Evolutionary conservation across 2,113 vertebrate genomes (phyloP).

Genomic region (Raja brachyura): DNA sequence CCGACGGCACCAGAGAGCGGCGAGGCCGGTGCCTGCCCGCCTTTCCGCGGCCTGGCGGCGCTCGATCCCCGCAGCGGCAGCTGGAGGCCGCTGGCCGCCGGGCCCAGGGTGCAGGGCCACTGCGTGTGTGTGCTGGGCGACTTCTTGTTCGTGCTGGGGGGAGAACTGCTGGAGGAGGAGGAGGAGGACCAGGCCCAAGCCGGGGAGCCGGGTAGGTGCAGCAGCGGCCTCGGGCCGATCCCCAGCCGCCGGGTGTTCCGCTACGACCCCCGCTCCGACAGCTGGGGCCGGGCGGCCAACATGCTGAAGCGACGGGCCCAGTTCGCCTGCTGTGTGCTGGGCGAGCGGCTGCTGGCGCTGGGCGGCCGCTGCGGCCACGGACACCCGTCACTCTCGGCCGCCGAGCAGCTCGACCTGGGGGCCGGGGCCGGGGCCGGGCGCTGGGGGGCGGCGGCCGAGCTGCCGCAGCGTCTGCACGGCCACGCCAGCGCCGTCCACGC

Average conservation of each 20-base stretch:
- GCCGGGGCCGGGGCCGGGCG: slow-evolving; percentile 49
- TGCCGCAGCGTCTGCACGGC: slow-evolving; percentile 69
- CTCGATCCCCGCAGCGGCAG: slow-evolving; percentile 69
- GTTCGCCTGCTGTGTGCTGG: slow-evolving; percentile 74
- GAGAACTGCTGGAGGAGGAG: slow-evolving; percentile 59
- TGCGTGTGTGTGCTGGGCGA: slow-evolving; percentile 74
- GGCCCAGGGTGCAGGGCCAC: slow-evolving; percentile 65
- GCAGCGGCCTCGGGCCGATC: slow-evolving; percentile 45
- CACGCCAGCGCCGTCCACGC: slow-evolving; percentile 72
- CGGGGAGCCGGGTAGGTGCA: slow-evolving; percentile 47
- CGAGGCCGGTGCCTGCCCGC: no score
- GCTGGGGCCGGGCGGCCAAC: slow-evolving; percentile 63
- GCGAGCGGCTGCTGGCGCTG: slow-evolving; percentile 66
- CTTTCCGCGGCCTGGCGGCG: slow-evolving; percentile 55
- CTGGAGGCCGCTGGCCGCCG: slow-evolving; percentile 57
- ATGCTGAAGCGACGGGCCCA: slow-evolving; percentile 74
- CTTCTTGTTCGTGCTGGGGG: slow-evolving; percentile 84
- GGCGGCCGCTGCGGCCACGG: slow-evolving; percentile 61
- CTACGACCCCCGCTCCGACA: slow-evolving; percentile 79
- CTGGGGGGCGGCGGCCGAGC: slow-evolving; percentile 60
- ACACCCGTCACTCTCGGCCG: slow-evolving; percentile 58
- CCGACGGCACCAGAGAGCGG: slow-evolving; percentile 46
- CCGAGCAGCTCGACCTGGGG: slow-evolving; percentile 74
- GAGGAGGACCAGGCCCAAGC: slow-evolving; percentile 31
- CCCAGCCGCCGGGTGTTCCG: slow-evolving; percentile 71